These are phyloP conservation scores for Geodia barretti DNA, from an alignment of 37 sponge, comb jelly and placozoan genomes.

Conservation along the genomic window DNA sequence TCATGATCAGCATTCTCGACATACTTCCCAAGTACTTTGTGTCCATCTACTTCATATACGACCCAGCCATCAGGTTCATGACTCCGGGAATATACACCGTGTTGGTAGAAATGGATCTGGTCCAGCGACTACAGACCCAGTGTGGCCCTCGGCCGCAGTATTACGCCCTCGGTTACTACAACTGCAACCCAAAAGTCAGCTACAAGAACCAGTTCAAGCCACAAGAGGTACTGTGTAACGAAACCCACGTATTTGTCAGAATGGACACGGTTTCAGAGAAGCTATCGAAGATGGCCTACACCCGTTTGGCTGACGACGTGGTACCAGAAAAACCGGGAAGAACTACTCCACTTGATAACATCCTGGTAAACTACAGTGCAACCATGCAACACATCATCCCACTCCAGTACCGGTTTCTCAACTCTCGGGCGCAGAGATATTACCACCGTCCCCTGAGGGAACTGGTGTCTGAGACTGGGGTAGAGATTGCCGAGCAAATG, in stretches of 20 bases:
- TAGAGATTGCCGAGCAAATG: background rate
- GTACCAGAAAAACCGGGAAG: slow-evolving; percentile 17
- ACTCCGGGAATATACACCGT: slow-evolving; percentile 52
- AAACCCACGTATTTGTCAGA: slow-evolving; percentile 21
- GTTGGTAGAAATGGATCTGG: slow-evolving; percentile 31
- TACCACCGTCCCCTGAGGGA: background rate
- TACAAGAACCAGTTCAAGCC: slow-evolving; percentile 60
- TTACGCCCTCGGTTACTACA: slow-evolving; percentile 59
- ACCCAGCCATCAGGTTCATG: slow-evolving; percentile 55
- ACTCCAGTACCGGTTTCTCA: background rate
- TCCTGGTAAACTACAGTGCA: background rate
- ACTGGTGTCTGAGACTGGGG: background rate
- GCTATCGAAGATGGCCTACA: background rate
- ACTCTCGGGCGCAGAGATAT: background rate
- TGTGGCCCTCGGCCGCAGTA: slow-evolving; percentile 20
- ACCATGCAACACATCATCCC: background rate
- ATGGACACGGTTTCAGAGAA: background rate
- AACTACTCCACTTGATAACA: background rate
- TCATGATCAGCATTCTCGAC: slow-evolving; percentile 52
- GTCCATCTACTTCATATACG: slow-evolving; percentile 63
- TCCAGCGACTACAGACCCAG: slow-evolving; percentile 8
- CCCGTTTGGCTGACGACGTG: slow-evolving; percentile 8
- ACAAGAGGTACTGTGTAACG: slow-evolving; percentile 43
- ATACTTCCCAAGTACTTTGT: slow-evolving; percentile 51
- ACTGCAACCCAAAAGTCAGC: slow-evolving; percentile 25